phyloP scores from a whole-genome alignment of 2,113 vertebrate genomes.

The Pedionomus torquatus region DNA sequence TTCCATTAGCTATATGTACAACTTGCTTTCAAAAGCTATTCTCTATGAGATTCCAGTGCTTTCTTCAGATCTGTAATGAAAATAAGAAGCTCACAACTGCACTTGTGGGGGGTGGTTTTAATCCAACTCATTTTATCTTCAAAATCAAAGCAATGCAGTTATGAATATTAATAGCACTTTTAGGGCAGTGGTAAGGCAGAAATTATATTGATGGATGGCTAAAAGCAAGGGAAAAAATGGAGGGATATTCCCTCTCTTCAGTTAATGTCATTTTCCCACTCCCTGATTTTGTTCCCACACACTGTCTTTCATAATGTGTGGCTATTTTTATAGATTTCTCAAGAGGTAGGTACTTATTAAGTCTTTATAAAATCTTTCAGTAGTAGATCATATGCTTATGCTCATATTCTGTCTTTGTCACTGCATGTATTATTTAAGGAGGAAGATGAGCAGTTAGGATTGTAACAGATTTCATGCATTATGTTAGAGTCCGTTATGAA shows the following conservation, averaged over 20 bases:
- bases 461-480: neutral
- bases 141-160: conserved; percentile 36
- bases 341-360: neutral
- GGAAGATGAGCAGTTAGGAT: neutral
- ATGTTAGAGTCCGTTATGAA: neutral
- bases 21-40: neutral
- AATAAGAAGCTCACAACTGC: conserved; percentile 56
- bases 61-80: conserved; percentile 42
- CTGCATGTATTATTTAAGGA: too few species aligned
- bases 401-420: neutral
- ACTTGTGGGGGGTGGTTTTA: neutral
- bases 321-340: neutral
- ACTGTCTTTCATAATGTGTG: neutral
- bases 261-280: neutral
- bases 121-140: conserved; percentile 60
- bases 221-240: neutral
- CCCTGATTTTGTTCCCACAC: neutral
- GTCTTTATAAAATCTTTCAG: neutral
- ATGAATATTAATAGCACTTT: conserved; percentile 65
- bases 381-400: neutral
- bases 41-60: neutral
- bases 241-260: neutral
- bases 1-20: neutral
- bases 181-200: conserved; percentile 37
- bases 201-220: conserved; percentile 39